These are phyloP conservation scores for Hybognathus amarus DNA, from an alignment of 2,797 vertebrate species.

Conservation along the genomic window DNA sequence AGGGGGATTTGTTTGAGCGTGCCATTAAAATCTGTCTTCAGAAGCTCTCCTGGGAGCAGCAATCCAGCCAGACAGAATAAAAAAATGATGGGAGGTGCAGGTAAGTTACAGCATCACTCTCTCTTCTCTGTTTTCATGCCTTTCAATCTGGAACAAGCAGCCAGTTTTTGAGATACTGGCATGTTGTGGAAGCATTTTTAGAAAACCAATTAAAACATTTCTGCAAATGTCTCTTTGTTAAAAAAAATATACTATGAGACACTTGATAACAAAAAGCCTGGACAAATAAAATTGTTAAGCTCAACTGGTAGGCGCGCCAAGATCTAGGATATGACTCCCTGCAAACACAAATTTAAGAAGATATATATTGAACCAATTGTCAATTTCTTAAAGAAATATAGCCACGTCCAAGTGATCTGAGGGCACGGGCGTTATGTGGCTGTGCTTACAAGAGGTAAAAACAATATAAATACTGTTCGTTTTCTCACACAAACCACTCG, in stretches of 20 bases:
- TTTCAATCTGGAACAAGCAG: background rate
- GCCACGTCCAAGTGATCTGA: too few relatives aligned
- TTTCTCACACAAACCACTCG: too few relatives aligned
- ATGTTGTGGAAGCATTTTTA: background rate
- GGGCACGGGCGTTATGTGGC: too few relatives aligned
- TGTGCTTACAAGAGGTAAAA: too few relatives aligned
- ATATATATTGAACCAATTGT: background rate
- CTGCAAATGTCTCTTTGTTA: background rate
- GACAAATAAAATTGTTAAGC: too few relatives aligned
- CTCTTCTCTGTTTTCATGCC: background rate
- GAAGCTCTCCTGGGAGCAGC: slow-evolving; percentile 62
- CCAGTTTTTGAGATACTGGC: background rate
- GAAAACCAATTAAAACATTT: background rate
- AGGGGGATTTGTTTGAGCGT: slow-evolving; percentile 65
- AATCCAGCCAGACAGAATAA: slow-evolving; percentile 57
- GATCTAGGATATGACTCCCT: background rate
- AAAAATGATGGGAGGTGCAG: slow-evolving; percentile 53
- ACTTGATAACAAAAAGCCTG: background rate
- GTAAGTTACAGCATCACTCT: slow-evolving; percentile 6
- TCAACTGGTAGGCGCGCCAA: background rate
- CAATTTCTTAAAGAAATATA: background rate
- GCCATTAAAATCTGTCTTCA: slow-evolving; percentile 68
- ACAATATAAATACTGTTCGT: too few relatives aligned
- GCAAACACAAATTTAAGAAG: background rate
- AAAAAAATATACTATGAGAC: background rate